Percentiles rank a stretch among this genome's conserved stretches.
Evolutionary conservation across 1,140 invertebrate species (phyloP).

Genomic region (Epicauta chinensis): DNA sequence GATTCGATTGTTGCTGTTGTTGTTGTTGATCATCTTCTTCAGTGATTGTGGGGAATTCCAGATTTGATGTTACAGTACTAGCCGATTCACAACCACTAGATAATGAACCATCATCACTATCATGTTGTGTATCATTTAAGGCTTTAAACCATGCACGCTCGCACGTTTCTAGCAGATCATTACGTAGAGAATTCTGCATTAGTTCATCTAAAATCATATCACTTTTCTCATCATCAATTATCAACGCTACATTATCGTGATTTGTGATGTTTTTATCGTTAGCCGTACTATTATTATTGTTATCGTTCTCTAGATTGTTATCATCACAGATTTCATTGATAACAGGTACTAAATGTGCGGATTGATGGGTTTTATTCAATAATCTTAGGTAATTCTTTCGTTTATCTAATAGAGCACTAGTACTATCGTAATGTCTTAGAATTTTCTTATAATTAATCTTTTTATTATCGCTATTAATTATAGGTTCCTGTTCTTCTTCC

Average conservation of each 20-base stretch:
- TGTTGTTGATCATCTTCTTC: conserved; percentile 35
- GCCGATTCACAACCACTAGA: conserved; percentile 72
- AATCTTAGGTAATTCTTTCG: conserved; percentile 15
- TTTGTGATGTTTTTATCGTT: conserved; percentile 5
- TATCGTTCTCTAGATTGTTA: background rate
- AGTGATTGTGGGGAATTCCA: conserved; percentile 39
- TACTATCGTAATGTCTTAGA: conserved; percentile 32
- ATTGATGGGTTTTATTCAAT: conserved; percentile 9
- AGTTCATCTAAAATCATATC: conserved; percentile 33
- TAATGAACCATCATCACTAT: conserved; percentile 68
- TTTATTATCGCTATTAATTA: conserved; percentile 15
- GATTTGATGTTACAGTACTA: conserved; percentile 56
- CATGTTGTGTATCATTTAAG: conserved; percentile 34
- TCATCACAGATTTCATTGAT: conserved; percentile 24
- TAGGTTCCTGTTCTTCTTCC: conserved; percentile 62
- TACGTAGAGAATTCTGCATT: conserved; percentile 27
- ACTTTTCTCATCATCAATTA: conserved; percentile 24
- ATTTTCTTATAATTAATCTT: conserved; percentile 26
- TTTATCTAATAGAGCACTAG: conserved; percentile 24
- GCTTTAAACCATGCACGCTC: conserved; percentile 33
- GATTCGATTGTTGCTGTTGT: conserved; percentile 15
- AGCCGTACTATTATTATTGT: background rate
- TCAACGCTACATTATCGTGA: conserved; percentile 5
- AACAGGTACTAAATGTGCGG: conserved; percentile 9
- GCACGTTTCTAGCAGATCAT: conserved; percentile 33